These are phyloP conservation scores for Dryobotodes eremita DNA, from an alignment of 2,888 invertebrate species.

Conservation along the genomic window DNA sequence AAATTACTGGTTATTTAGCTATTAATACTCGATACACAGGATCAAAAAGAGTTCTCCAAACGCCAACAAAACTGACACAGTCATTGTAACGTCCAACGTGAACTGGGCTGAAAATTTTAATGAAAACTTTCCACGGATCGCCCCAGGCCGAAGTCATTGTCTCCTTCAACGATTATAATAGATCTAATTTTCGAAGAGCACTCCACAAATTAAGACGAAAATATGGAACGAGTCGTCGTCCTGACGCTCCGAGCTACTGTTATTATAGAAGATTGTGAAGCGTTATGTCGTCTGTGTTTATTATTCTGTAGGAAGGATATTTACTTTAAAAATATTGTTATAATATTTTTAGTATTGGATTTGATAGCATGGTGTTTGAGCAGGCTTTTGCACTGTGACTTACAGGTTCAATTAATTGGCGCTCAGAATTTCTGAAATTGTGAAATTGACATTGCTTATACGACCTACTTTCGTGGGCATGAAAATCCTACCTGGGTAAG, in stretches of 20 bases:
- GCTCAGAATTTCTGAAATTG: too few relatives aligned
- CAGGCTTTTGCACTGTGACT: background rate
- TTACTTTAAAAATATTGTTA: background rate
- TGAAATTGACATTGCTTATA: background rate
- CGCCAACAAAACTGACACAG: slow-evolving; percentile 12
- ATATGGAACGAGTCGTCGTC: slow-evolving; percentile 21
- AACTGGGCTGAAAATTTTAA: slow-evolving; percentile 46
- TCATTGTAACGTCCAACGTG: slow-evolving; percentile 17
- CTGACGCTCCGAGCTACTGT: slow-evolving; percentile 7
- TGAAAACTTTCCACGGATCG: slow-evolving; percentile 43
- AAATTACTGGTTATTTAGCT: background rate
- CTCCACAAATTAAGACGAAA: slow-evolving; percentile 49
- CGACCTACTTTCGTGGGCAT: background rate
- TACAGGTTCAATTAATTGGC: too few relatives aligned
- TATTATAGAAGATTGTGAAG: slow-evolving; percentile 13
- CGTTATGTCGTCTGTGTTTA: background rate
- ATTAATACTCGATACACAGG: background rate
- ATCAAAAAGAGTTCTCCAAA: slow-evolving; percentile 2
- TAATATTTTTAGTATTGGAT: background rate
- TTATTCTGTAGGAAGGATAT: background rate
- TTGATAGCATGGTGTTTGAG: background rate
- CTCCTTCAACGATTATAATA: slow-evolving; percentile 54
- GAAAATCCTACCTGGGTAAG: background rate
- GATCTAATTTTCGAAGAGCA: slow-evolving; percentile 55
- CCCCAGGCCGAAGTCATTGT: slow-evolving; percentile 47